phyloP scores from a whole-genome alignment of 2,888 invertebrate species.

The Amorpha juglandis region DNA sequence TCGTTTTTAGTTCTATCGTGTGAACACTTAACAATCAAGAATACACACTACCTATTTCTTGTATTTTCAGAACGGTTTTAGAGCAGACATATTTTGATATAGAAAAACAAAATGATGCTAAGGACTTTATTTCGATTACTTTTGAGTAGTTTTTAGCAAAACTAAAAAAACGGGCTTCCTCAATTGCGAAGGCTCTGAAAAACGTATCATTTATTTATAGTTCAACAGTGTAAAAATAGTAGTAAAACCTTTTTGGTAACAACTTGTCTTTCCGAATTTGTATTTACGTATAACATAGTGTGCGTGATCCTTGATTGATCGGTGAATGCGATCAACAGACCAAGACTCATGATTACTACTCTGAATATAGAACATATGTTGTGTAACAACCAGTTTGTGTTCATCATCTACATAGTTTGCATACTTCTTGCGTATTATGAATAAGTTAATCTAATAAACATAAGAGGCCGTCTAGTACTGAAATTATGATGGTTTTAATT shows the following conservation, averaged over 20 bases:
- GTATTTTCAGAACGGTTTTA: background rate
- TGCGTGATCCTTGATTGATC: constrained; percentile 35
- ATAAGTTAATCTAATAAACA: constrained; percentile 17
- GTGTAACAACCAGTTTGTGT: constrained; percentile 41
- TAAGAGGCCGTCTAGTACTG: background rate
- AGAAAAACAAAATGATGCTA: too few species aligned
- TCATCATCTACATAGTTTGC: constrained; percentile 40
- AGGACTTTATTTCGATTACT: too few species aligned
- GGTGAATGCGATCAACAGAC: constrained; percentile 46
- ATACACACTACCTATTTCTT: too few species aligned
- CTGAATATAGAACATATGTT: constrained; percentile 48
- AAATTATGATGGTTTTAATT: constrained; percentile 5
- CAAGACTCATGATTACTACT: constrained; percentile 47
- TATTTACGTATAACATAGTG: background rate
- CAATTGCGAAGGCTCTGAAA: background rate
- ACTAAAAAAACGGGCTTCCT: background rate
- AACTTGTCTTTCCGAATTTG: background rate
- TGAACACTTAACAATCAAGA: too few species aligned
- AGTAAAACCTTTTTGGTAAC: too few species aligned
- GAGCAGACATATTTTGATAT: background rate
- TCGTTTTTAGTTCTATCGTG: background rate
- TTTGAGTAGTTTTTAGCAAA: too few species aligned
- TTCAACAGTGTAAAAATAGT: background rate
- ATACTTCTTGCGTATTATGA: constrained; percentile 25
- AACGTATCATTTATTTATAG: background rate